Evolutionary conservation across 2,797 vertebrate species (phyloP), one percentile per base, ranked within the genome.

Genomic region (Pipistrellus pipistrellus): DNA sequence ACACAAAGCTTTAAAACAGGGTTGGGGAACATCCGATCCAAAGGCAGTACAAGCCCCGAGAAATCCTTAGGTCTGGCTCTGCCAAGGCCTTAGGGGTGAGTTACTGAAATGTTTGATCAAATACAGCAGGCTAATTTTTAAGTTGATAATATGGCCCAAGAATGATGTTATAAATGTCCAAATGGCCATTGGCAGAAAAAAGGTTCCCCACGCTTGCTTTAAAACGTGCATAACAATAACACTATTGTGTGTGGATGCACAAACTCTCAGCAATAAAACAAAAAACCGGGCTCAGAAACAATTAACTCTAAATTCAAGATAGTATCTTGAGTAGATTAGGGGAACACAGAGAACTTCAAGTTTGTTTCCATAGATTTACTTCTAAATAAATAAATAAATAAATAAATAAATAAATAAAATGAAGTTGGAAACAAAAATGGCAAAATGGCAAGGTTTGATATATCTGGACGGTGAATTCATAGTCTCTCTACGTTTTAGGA

Each of bases 1-100:
- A 76, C 23, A 84, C 41, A 87, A 87, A 48, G 68, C 14, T 88
- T 91, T 88, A 85, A 75, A 82, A 77, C 18, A 62, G 27, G 59
- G 27, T 62, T 62, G 27, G 59, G 13, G 27, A 55, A 23, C 53
- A 55, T 55, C 8, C 8, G 3, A 62, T 62, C 59, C 57, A 7
- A 62, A 62, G 59, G 13, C 5, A 13, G 6, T 62, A 30, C 27
- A 62, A 62, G 27, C 59, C 13, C 27, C 1, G 12, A 62, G 12
- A 62, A 62, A 62, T 62, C 59, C 57, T 59, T 59, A 27, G 57
- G 25, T 27, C 57, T 30, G 57, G 9, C 25, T 25, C 57, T 59
- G 57, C 57, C 12, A 30, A 62, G 13, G 12, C 59, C 27, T 62
- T 62, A 62, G 59, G 27, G 27, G 27, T 30, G 59, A 62, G 27